Evolutionary conservation across 2,113 vertebrate genomes (phyloP).

Genomic region (Dasyornis broadbenti): DNA sequence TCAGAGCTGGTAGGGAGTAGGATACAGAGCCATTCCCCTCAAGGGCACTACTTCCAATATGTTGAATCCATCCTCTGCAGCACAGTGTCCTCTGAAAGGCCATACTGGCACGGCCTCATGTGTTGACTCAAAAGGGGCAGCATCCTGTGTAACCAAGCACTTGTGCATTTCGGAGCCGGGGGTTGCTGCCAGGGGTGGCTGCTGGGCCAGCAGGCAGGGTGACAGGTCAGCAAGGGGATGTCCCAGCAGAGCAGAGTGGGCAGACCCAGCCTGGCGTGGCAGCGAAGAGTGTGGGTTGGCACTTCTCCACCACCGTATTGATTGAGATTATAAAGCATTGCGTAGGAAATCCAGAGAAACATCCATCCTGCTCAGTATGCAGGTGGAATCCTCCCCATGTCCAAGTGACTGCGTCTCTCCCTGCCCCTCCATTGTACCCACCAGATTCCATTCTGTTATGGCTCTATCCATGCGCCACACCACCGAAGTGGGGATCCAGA

Average conservation of each 20-base stretch:
- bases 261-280: background rate
- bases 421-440: background rate
- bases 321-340: slow-evolving; percentile 8
- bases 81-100: background rate
- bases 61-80: background rate
- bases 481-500: background rate
- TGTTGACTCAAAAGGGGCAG: background rate
- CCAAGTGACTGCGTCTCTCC: background rate
- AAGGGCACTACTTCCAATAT: background rate
- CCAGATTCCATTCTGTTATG: background rate
- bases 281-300: background rate
- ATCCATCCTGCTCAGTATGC: background rate
- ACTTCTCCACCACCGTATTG: background rate
- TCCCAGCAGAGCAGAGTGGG: background rate
- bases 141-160: background rate
- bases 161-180: background rate
- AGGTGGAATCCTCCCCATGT: background rate
- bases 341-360: background rate
- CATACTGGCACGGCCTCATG: background rate
- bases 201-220: background rate
- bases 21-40: background rate
- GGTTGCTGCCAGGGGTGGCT: background rate
- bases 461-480: background rate
- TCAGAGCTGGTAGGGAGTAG: background rate
- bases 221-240: background rate